phyloP scores from a whole-genome alignment of 2,888 invertebrate species.

The Apantesis nais region DNA sequence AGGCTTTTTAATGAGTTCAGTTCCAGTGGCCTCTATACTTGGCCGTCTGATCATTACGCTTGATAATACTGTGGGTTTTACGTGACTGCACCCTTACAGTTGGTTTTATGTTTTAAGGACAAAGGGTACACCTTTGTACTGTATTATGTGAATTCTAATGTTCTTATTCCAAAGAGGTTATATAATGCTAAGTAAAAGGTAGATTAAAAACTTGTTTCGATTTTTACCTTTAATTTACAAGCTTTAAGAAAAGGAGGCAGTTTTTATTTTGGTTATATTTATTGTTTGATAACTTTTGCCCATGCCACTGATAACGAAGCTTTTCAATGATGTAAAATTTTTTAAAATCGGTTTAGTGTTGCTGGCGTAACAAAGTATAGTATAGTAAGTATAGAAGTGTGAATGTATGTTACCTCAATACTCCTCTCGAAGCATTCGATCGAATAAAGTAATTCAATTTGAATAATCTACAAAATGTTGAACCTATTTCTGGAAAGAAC shows the following conservation, averaged over 20 bases:
- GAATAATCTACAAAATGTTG: neutral
- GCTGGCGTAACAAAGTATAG: too few species aligned
- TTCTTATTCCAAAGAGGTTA: neutral
- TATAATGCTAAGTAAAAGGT: neutral
- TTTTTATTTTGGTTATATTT: neutral
- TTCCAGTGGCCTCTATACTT: neutral
- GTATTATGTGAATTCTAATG: neutral
- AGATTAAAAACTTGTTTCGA: neutral
- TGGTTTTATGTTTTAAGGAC: constrained; percentile 3
- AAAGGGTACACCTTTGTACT: constrained; percentile 7
- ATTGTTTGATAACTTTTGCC: neutral
- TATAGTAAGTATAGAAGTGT: too few species aligned
- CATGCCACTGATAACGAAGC: too few species aligned
- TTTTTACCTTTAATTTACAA: neutral
- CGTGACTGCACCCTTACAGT: constrained; percentile 12
- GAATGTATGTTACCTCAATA: too few species aligned
- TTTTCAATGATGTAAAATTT: too few species aligned
- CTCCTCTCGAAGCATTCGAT: neutral
- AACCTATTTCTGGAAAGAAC: neutral
- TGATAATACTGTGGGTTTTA: neutral
- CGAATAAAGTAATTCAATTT: neutral
- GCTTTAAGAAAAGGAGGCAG: neutral
- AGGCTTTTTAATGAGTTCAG: neutral
- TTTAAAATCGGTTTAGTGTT: too few species aligned
- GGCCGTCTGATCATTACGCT: neutral